Conservation (phyloP, 2,888 invertebrate genomes). For the Synergus gifuensis region DNA sequence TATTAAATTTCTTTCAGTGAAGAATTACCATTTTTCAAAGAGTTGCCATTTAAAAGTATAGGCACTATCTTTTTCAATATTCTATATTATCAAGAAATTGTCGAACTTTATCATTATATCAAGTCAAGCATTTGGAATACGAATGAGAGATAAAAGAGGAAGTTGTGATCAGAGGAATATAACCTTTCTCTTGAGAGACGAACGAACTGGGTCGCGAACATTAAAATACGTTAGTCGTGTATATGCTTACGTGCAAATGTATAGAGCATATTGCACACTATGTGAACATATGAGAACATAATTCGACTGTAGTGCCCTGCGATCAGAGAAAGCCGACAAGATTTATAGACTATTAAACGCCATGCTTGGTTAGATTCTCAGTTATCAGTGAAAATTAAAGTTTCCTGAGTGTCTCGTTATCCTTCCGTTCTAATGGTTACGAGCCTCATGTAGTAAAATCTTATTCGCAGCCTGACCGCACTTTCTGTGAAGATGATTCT, state of each 20-base stretch:
- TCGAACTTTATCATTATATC: not conserved
- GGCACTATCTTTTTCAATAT: not conserved
- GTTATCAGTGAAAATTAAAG: conserved; percentile 34
- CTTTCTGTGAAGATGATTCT: conserved; percentile 12
- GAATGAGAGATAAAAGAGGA: conserved; percentile 3
- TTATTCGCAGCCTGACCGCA: conserved; percentile 11
- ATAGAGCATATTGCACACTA: not conserved
- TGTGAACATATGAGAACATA: conserved; percentile 51
- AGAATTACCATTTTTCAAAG: not conserved
- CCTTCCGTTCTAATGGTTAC: conserved; percentile 26
- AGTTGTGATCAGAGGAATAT: conserved; percentile 13
- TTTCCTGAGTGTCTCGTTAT: conserved; percentile 28
- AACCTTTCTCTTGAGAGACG: conserved; percentile 52
- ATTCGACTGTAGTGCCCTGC: conserved; percentile 46
- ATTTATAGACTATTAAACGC: conserved; percentile 43
- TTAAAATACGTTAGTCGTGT: conserved; percentile 53
- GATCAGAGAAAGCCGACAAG: conserved; percentile 40
- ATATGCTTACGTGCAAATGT: conserved; percentile 37
- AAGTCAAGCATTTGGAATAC: not conserved
- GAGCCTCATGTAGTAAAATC: conserved; percentile 16
- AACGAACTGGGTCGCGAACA: conserved; percentile 59
- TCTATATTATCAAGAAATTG: not conserved
- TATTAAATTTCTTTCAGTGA: too few species aligned
- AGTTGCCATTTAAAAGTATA: not conserved
- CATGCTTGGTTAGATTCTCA: conserved; percentile 43